Conservation (phyloP, 2,113 vertebrate species). For the Sphyrna mokarran region DNA sequence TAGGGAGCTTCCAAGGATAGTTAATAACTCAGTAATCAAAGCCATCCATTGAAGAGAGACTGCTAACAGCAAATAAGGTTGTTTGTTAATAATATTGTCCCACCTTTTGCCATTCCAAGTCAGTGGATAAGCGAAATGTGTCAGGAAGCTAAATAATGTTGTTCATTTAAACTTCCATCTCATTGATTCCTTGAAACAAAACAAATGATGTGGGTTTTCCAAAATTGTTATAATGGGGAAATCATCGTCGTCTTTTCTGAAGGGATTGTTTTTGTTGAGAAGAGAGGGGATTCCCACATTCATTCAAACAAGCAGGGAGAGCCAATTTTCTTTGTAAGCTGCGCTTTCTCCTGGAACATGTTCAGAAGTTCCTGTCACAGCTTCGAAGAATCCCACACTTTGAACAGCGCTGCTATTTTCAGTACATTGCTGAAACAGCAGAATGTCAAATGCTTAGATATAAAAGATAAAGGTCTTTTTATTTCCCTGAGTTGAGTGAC, state of each 20-base stretch:
- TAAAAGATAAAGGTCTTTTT: not conserved
- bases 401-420: not conserved
- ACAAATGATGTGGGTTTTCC: not conserved
- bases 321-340: conserved; percentile 22
- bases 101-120: not conserved
- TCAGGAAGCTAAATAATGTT: not conserved
- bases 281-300: conserved; percentile 20
- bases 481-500: not conserved
- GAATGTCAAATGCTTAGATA: conserved; percentile 10
- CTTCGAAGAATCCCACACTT: not conserved
- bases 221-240: not conserved
- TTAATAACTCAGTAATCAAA: not conserved
- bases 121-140: not conserved
- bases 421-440: conserved; percentile 24
- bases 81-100: not conserved
- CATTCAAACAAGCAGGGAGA: conserved; percentile 19
- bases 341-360: not conserved
- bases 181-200: not conserved
- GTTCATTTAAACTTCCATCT: not conserved
- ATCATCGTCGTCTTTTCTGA: not conserved
- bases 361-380: conserved; percentile 23
- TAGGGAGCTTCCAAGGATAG: not conserved
- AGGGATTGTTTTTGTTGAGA: not conserved
- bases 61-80: not conserved
- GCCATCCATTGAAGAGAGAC: not conserved